Evolutionary conservation across 2,888 invertebrate species (phyloP).

Genomic region (Oscheius sp.): DNA sequence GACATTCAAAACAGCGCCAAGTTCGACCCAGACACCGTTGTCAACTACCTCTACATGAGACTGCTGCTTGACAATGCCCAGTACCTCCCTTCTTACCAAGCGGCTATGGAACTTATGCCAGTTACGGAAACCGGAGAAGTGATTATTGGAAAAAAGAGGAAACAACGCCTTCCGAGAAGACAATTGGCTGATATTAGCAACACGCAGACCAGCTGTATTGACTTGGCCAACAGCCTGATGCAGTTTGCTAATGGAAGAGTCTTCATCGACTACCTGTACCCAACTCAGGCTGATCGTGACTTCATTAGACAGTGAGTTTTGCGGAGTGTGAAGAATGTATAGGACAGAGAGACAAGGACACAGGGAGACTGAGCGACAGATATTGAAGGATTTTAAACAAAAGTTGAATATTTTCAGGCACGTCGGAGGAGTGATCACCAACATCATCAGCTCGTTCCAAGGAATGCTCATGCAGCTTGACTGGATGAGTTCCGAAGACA

Average conservation of each 20-base stretch:
- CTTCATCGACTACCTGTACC: conserved; percentile 65
- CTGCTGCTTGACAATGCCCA: conserved; percentile 52
- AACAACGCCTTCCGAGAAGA: conserved; percentile 1
- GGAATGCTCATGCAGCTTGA: conserved; percentile 64
- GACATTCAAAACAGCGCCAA: conserved; percentile 23
- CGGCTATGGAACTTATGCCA: neutral
- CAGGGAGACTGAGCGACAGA: no score
- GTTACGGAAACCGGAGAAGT: neutral
- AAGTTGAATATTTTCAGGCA: conserved; percentile 30
- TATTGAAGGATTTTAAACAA: no score
- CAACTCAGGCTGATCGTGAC: conserved; percentile 41
- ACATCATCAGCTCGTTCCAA: conserved; percentile 60
- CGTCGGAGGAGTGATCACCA: conserved; percentile 53
- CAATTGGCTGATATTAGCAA: conserved; percentile 5
- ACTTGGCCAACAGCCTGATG: conserved; percentile 49
- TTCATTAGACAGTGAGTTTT: conserved; percentile 48
- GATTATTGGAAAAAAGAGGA: conserved; percentile 13
- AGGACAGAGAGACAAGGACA: no score
- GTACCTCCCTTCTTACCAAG: conserved; percentile 46
- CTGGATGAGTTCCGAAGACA: conserved; percentile 56
- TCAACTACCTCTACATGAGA: conserved; percentile 57
- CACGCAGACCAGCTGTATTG: conserved; percentile 21
- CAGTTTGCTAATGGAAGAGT: conserved; percentile 65
- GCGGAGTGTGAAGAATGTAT: neutral
- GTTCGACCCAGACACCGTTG: conserved; percentile 36